These are phyloP conservation scores for Minunthozetes semirufus DNA, from an alignment of 2,888 invertebrate species.

Conservation along the genomic window DNA sequence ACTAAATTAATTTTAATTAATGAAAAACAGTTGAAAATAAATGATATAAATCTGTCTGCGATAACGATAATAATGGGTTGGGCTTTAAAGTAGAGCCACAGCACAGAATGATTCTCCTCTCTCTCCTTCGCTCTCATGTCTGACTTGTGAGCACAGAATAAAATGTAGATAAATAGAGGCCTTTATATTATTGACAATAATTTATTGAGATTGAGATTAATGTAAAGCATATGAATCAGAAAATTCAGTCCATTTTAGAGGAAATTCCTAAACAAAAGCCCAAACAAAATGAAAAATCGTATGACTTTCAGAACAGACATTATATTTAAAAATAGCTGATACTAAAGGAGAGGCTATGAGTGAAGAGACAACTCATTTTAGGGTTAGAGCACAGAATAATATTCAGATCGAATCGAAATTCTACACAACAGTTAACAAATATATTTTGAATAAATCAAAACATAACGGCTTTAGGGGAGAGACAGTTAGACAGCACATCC, in stretches of 20 bases:
- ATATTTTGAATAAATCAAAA: slow-evolving; percentile 2
- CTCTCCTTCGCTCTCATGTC: background rate
- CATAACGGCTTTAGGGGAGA: background rate
- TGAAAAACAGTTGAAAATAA: background rate
- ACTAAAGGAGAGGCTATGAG: background rate
- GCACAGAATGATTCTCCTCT: background rate
- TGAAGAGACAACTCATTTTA: slow-evolving; percentile 2
- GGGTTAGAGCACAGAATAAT: background rate
- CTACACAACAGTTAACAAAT: background rate
- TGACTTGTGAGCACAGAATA: background rate
- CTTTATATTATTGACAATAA: slow-evolving; percentile 11
- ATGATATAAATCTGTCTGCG: background rate
- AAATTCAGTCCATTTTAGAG: background rate
- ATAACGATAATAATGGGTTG: background rate
- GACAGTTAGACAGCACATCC: too few relatives aligned
- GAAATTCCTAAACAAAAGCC: slow-evolving; percentile 5
- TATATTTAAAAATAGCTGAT: background rate
- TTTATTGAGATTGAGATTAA: slow-evolving; percentile 16
- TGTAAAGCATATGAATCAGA: slow-evolving; percentile 22
- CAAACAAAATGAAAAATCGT: background rate
- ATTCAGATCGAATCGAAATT: background rate
- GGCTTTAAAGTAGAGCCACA: background rate
- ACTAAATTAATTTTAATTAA: background rate
- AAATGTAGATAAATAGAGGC: slow-evolving; percentile 14
- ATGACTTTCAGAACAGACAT: background rate